A percentile compares a stretch with the other conserved stretches of the same genome.
Evolutionary conservation across 2,113 vertebrate species (phyloP).

Genomic region (Gopherus flavomarginatus): DNA sequence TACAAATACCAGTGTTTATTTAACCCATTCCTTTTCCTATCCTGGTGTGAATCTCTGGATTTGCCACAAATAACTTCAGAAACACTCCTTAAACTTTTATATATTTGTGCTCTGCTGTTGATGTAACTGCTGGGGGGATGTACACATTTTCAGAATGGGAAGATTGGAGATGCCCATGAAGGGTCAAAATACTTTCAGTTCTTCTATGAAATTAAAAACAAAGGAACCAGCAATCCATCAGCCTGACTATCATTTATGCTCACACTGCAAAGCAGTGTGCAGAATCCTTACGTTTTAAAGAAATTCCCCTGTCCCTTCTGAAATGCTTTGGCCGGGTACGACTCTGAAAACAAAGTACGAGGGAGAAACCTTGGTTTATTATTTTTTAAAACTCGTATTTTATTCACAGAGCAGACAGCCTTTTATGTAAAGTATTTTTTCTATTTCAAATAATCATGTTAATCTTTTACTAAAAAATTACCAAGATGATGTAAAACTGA

Average conservation of each 20-base stretch:
- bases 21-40: background rate
- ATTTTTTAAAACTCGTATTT: background rate
- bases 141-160: background rate
- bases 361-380: background rate
- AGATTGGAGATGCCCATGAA: background rate
- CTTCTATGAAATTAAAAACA: background rate
- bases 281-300: background rate
- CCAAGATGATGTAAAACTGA: background rate
- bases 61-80: background rate
- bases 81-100: background rate
- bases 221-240: background rate
- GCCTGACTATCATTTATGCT: background rate
- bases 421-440: background rate
- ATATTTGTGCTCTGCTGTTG: background rate
- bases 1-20: background rate
- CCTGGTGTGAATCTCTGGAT: background rate
- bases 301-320: background rate
- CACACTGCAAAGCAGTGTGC: background rate
- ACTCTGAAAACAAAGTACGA: background rate
- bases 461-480: background rate
- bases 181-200: background rate
- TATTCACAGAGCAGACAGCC: background rate
- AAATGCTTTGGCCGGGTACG: background rate
- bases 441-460: background rate
- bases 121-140: background rate